phyloP scores from a whole-genome alignment of 2,113 vertebrate genomes.

The Boleophthalmus pectinirostris region DNA sequence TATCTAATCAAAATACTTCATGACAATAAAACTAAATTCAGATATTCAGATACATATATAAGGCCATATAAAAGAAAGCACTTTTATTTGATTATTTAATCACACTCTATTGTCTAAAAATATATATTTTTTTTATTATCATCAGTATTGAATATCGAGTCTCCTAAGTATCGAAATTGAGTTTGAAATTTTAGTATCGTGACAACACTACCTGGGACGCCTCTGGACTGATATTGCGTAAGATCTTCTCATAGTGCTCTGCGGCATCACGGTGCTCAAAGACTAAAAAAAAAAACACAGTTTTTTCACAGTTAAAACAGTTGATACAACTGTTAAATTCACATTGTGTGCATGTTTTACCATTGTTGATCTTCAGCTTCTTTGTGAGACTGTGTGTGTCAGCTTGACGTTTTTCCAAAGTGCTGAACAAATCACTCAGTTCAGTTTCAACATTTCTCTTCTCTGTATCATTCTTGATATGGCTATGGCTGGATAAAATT shows the following conservation, averaged over 20 bases:
- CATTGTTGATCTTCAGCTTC: slow-evolving; percentile 48
- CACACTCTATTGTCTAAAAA: no score
- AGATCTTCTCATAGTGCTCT: slow-evolving; percentile 64
- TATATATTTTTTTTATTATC: no score
- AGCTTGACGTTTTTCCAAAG: rapidly evolving
- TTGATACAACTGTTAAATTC: neutral
- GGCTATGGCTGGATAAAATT: neutral
- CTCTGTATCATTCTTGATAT: neutral
- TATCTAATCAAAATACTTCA: neutral
- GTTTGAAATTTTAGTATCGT: no score
- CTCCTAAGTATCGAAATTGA: no score
- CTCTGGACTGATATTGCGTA: slow-evolving; percentile 21
- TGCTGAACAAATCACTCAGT: slow-evolving; percentile 54
- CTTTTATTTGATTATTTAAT: no score
- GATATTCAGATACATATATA: no score
- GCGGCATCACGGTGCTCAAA: slow-evolving; percentile 62
- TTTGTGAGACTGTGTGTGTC: slow-evolving; percentile 17
- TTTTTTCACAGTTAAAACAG: neutral
- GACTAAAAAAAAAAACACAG: slow-evolving; percentile 20
- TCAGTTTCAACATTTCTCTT: slow-evolving; percentile 21
- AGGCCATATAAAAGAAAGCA: no score
- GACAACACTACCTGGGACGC: slow-evolving; percentile 33
- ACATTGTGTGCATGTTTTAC: slow-evolving; percentile 18
- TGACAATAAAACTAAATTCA: neutral
- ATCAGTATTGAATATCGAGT: no score